A percentile compares a stretch with the other conserved stretches of the same genome.
phyloP scores from a whole-genome alignment of 2,888 invertebrate species.

The Myopa testacea region DNA sequence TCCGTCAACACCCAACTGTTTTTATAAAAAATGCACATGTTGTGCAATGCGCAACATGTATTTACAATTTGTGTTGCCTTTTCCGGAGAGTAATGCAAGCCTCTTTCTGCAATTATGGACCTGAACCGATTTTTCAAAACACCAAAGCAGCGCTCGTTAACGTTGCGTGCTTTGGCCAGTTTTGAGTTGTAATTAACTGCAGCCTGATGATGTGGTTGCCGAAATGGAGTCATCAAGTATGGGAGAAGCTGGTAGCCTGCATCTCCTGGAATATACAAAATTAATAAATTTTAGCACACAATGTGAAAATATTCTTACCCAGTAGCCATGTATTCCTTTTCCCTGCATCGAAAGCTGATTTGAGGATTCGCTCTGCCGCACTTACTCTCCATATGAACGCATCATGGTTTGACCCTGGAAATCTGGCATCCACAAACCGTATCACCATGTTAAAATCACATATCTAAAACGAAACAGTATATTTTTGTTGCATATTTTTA shows the following conservation, averaged over 20 bases:
- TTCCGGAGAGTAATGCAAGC: background rate
- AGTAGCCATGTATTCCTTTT: too few species aligned
- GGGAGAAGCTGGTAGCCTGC: background rate
- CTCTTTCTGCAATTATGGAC: background rate
- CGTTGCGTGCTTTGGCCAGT: background rate
- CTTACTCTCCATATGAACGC: background rate
- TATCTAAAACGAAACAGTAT: too few species aligned
- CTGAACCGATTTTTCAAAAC: slow-evolving; percentile 9
- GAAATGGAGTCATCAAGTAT: background rate
- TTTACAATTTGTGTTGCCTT: slow-evolving; percentile 2
- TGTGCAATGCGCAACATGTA: background rate
- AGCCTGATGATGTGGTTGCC: background rate
- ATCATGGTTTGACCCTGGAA: background rate
- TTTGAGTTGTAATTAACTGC: background rate
- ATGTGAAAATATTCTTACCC: background rate
- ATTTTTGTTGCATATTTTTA: too few species aligned
- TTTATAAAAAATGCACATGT: background rate
- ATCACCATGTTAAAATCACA: too few species aligned
- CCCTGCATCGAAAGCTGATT: background rate
- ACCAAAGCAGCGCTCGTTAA: background rate
- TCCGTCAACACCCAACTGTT: background rate
- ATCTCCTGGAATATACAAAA: background rate
- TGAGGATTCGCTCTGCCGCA: background rate
- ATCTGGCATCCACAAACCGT: too few species aligned
- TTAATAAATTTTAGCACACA: background rate